Evolutionary conservation across 2,888 invertebrate genomes (phyloP).

Genomic region (Morpho helenor): DNA sequence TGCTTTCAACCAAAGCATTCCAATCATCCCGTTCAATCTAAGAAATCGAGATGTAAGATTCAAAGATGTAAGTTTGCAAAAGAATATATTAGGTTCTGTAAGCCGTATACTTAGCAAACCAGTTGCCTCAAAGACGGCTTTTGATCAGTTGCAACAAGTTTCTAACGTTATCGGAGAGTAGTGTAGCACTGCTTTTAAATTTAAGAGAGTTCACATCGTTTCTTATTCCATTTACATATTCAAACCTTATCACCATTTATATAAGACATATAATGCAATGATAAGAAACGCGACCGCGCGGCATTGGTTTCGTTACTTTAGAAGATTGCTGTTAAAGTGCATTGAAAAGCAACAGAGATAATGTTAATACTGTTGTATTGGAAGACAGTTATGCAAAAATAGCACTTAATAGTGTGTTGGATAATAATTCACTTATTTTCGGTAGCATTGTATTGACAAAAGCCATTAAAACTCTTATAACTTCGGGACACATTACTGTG

Average conservation of each 20-base stretch:
- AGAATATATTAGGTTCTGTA: no score
- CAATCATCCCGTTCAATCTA: no score
- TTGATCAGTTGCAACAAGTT: conserved; percentile 13
- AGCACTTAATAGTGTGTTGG: no score
- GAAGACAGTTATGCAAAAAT: background rate
- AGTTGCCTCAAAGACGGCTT: conserved; percentile 9
- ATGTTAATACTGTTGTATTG: conserved; percentile 5
- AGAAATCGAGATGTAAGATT: no score
- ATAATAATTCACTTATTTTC: no score
- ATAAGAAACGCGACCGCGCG: conserved; percentile 1
- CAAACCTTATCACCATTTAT: background rate
- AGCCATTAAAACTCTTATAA: no score
- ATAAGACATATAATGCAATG: conserved; percentile 12
- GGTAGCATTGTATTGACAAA: no score
- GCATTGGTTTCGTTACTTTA: conserved; percentile 16
- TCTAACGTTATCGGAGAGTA: conserved; percentile 15
- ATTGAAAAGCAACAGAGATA: conserved; percentile 10
- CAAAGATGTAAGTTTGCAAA: no score
- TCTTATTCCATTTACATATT: background rate
- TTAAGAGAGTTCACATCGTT: conserved; percentile 13
- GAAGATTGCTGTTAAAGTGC: conserved; percentile 21
- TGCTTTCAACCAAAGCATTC: no score
- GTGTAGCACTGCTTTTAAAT: conserved; percentile 20
- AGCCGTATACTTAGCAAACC: conserved; percentile 3
- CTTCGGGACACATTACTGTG: no score